phyloP scores from a whole-genome alignment of 1,140 invertebrate species.

The Drosophila hydei region DNA sequence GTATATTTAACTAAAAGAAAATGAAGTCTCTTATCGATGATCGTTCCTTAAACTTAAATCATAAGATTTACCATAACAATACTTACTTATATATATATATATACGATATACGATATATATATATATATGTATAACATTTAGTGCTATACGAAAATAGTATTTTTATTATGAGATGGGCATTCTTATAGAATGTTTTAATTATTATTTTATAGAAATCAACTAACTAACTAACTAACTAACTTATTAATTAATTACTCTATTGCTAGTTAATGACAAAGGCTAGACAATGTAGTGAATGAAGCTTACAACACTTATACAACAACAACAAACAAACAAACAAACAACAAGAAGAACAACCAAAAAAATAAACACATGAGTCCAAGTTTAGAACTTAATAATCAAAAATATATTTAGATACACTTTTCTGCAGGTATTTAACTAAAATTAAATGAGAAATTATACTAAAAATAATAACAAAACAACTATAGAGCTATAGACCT shows the following conservation, averaged over 20 bases:
- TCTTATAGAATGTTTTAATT: constrained; percentile 73
- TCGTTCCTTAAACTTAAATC: constrained; percentile 75
- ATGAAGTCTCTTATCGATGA: constrained; percentile 82
- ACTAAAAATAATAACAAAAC: constrained; percentile 59
- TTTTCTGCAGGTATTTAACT: constrained; percentile 79
- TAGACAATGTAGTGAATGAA: constrained; percentile 77
- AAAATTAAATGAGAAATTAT: constrained; percentile 31
- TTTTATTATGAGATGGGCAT: constrained; percentile 65
- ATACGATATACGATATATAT: too few relatives aligned
- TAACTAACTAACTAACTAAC: constrained; percentile 55
- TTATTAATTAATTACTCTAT: constrained; percentile 68
- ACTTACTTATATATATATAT: constrained; percentile 57
- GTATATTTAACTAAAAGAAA: constrained; percentile 72
- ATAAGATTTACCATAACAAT: constrained; percentile 53
- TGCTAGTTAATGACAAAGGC: constrained; percentile 67
- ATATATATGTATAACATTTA: constrained; percentile 23
- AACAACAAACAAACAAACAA: constrained; percentile 53
- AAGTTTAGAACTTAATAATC: constrained; percentile 83
- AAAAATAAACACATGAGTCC: constrained; percentile 76
- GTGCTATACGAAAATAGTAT: constrained; percentile 67
- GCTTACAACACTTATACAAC: constrained; percentile 70
- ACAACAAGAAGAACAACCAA: constrained; percentile 51
- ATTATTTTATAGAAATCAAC: constrained; percentile 56
- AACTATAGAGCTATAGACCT: constrained; percentile 40
- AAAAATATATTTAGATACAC: constrained; percentile 83